Evolutionary conservation across 2,888 invertebrate species (phyloP), one percentile per base, ranked within the genome.

Genomic region (Xylota sylvarum): DNA sequence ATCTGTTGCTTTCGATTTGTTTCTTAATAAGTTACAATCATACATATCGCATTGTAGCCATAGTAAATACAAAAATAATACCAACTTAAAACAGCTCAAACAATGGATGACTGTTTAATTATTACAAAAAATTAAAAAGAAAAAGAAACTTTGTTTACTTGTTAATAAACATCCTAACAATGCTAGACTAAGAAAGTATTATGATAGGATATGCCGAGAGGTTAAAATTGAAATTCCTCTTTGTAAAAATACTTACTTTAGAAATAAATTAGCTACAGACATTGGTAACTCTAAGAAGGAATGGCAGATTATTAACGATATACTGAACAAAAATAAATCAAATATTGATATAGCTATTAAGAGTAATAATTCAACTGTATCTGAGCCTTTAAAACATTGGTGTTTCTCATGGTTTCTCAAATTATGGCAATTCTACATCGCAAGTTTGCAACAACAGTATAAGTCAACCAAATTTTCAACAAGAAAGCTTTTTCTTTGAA

Each of bases 11-110:
- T 72, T 60, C 50, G 14, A 37, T 14, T 27, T 60, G 4, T 60
- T 60, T 50, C 37, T 60, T 37, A n/a, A 37, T 0, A 72, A 60
- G 48, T 32, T 60, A n/a, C 48, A 72, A 32, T 60, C n/a, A n/a
- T 23, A n/a, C n/a, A n/a, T n/a, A n/a, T n/a, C n/a, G n/a, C 3
- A 72, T 27, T 37, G 32, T 72, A 43, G 30, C 19, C 27, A 52
- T 6, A 73, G 27, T 12, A 10, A 12, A 50, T 5, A 0, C 27
- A 52, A 35, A 12, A 46, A 65, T 30, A 37, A 35, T 4, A 35
- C 23, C 14, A 58, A 67, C 4, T 46, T 56, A 1, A 76, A 46
- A n/a, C 10, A 12, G 37, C 48, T 76, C 5, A 76, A 76, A 10
- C 56, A 30, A n/a, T 55, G 40, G 52, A 46, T 48, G 64, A 43